A percentile compares a stretch with the other conserved stretches of the same genome.
Evolutionary conservation across 1,140 invertebrate species (phyloP).

Genomic region (Cyclina sinensis): DNA sequence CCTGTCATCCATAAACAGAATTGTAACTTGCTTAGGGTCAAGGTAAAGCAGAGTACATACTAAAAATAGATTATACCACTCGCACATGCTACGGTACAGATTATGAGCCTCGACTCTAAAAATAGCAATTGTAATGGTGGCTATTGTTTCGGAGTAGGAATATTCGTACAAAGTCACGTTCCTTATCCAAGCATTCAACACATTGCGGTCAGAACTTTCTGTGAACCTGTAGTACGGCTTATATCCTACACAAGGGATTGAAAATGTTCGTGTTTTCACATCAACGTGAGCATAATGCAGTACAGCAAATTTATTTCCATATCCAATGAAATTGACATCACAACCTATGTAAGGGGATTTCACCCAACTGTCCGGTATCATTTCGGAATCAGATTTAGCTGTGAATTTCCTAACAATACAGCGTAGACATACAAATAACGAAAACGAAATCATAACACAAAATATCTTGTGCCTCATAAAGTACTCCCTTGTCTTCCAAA

Average conservation of each 20-base stretch:
- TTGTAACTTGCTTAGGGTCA: conserved; percentile 21
- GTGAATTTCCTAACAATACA: background rate
- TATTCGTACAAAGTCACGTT: background rate
- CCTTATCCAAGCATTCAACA: background rate
- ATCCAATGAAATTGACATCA: conserved; percentile 24
- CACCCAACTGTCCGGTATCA: background rate
- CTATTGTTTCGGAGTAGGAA: background rate
- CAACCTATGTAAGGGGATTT: conserved; percentile 4
- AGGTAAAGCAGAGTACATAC: conserved; percentile 1
- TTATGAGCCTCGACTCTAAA: conserved; percentile 38
- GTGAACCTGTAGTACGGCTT: background rate
- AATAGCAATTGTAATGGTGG: conserved; percentile 22
- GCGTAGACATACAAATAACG: background rate
- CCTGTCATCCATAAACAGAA: conserved; percentile 82
- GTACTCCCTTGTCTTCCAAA: background rate
- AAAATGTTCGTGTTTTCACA: background rate
- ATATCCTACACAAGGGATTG: conserved; percentile 35
- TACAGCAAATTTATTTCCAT: conserved; percentile 35
- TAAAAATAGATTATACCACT: conserved; percentile 59
- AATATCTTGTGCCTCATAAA: background rate
- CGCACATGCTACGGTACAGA: conserved; percentile 52
- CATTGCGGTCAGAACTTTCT: background rate
- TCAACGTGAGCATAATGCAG: conserved; percentile 10
- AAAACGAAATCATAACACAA: background rate
- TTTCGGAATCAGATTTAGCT: background rate